A percentile compares a stretch with the other conserved stretches of the same genome.
Evolutionary conservation across 23 tunicate genomes (phyloP).

Genomic region (Oikopleura vanhoeffeni): DNA sequence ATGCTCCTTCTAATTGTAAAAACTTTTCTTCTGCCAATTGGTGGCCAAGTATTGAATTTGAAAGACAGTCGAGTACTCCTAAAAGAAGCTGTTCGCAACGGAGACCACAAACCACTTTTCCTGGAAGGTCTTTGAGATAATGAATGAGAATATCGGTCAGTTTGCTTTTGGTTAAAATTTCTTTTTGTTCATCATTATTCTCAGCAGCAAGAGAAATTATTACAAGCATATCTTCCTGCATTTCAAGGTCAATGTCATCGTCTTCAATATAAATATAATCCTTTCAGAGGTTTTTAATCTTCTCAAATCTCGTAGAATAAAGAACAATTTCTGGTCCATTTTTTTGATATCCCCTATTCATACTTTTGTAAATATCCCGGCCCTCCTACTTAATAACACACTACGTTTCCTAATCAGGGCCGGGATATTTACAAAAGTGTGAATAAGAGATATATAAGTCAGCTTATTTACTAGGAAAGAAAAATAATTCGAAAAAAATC

Average conservation of each 20-base stretch:
- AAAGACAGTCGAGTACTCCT: conserved; percentile 2
- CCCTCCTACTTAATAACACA: too few relatives aligned
- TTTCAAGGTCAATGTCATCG: conserved; percentile 37
- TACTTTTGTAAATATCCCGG: too few relatives aligned
- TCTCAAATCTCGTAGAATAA: too few relatives aligned
- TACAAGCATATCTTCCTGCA: conserved; percentile 74
- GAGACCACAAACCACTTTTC: conserved; percentile 5
- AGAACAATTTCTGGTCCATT: too few relatives aligned
- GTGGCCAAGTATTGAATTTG: background rate
- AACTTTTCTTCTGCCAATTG: conserved; percentile 38
- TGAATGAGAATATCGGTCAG: background rate
- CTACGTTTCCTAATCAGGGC: too few relatives aligned
- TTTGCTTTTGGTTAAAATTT: conserved; percentile 25
- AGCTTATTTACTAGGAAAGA: too few relatives aligned
- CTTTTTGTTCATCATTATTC: conserved; percentile 52
- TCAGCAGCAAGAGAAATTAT: conserved; percentile 60
- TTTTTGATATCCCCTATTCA: too few relatives aligned
- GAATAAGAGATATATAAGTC: too few relatives aligned
- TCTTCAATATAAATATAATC: conserved; percentile 14
- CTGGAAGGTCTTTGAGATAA: background rate
- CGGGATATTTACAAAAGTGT: too few relatives aligned
- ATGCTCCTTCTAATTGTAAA: conserved; percentile 63
- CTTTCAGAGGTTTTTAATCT: too few relatives aligned
- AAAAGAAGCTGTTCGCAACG: conserved; percentile 1
- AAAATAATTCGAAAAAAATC: too few relatives aligned